phyloP scores from a whole-genome alignment of 2,797 vertebrate genomes.

The Pipistrellus nathusii region DNA sequence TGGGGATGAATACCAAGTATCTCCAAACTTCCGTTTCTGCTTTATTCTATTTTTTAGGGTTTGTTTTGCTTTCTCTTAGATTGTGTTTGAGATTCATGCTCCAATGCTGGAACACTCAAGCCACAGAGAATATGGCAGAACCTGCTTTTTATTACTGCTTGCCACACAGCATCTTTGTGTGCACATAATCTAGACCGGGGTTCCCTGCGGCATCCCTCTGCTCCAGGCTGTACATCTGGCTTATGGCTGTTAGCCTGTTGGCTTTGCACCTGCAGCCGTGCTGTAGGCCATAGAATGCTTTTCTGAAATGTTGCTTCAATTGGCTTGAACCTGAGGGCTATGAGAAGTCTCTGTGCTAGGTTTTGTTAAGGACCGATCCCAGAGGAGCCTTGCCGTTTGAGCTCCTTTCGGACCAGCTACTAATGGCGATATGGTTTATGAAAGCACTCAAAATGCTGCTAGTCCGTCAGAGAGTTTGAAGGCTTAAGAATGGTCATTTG shows the following conservation, averaged over 20 bases:
- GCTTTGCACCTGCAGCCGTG: conserved; percentile 37
- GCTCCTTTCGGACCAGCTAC: not conserved
- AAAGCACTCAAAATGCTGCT: not conserved
- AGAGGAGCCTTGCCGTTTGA: not conserved
- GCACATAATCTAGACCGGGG: conserved; percentile 71
- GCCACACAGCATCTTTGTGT: conserved; percentile 62
- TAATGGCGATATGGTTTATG: not conserved
- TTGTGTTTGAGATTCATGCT: conserved; percentile 1
- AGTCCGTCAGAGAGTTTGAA: not conserved
- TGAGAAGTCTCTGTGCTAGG: too few relatives aligned
- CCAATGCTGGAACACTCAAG: not conserved
- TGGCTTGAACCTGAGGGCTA: not conserved
- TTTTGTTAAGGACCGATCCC: not conserved
- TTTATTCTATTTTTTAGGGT: not conserved
- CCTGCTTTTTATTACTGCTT: conserved; percentile 36
- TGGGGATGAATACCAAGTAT: not conserved
- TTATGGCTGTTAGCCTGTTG: not conserved
- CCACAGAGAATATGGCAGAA: not conserved
- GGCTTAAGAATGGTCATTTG: not conserved
- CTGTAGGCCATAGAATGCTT: conserved; percentile 28
- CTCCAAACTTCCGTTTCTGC: not conserved
- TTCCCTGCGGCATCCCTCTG: conserved; percentile 64
- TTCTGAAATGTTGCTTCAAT: not conserved
- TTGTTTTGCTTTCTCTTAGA: not conserved
- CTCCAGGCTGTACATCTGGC: conserved; percentile 72